phyloP scores from a whole-genome alignment of 2,113 vertebrate species.

The Pionites leucogaster region DNA sequence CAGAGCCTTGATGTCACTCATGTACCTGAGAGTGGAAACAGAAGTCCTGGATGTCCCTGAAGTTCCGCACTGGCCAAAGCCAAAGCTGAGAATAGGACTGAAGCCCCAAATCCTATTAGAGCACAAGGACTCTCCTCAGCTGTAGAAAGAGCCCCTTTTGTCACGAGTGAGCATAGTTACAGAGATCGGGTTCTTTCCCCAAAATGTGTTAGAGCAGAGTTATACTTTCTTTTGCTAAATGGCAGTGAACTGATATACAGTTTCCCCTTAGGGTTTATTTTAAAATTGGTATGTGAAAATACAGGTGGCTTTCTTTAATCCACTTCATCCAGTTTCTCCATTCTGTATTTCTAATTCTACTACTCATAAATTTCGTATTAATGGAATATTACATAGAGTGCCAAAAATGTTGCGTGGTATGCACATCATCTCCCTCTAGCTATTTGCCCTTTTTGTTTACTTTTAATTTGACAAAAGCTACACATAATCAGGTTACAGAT shows the following conservation, averaged over 20 bases:
- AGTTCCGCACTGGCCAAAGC: background rate
- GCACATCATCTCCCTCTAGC: background rate
- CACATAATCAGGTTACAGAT: background rate
- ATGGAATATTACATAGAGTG: background rate
- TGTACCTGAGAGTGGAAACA: background rate
- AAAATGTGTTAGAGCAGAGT: background rate
- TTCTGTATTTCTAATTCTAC: background rate
- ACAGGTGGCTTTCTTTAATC: background rate
- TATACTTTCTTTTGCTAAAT: background rate
- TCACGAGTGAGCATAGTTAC: background rate
- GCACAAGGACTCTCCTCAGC: background rate
- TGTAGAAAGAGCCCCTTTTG: background rate
- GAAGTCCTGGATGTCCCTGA: background rate
- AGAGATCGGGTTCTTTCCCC: background rate
- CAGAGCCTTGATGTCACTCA: slow-evolving; percentile 10
- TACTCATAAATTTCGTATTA: background rate
- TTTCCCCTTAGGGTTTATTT: background rate
- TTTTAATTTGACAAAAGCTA: background rate
- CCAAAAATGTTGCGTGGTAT: background rate
- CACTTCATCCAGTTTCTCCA: background rate
- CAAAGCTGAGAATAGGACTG: background rate
- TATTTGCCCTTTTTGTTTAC: background rate
- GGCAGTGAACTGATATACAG: background rate
- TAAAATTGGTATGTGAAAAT: background rate
- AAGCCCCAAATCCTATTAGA: background rate